Conservation (phyloP, 1,140 invertebrate genomes). For the Lepeophtheirus salmonis region DNA sequence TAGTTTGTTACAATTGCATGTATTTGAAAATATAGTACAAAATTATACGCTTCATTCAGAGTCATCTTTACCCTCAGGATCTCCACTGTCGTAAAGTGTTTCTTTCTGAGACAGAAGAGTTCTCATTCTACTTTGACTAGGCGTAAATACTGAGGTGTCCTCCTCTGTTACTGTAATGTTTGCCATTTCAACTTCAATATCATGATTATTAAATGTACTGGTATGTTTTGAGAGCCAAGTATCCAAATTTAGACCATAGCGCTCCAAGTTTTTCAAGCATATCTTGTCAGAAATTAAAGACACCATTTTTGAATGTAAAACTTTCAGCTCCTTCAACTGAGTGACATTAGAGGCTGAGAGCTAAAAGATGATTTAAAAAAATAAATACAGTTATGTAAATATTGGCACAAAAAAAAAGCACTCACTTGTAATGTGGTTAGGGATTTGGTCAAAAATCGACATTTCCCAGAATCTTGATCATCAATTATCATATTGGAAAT, state of each 20-base stretch:
- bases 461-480: conserved; percentile 14
- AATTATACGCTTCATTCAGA: too few species aligned
- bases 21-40: too few species aligned
- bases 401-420: not conserved
- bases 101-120: too few species aligned
- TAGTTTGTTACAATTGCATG: too few species aligned
- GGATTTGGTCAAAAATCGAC: conserved; percentile 18
- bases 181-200: too few species aligned
- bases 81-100: too few species aligned
- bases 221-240: not conserved
- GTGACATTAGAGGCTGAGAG: not conserved
- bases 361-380: not conserved
- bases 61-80: too few species aligned
- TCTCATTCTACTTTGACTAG: too few species aligned
- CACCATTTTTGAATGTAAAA: not conserved
- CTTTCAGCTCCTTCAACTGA: not conserved
- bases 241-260: not conserved
- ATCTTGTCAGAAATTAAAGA: not conserved
- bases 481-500: conserved; percentile 22
- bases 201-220: too few species aligned
- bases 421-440: conserved; percentile 16
- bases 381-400: not conserved
- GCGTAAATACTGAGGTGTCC: too few species aligned
- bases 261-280: not conserved
- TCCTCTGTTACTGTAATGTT: too few species aligned